Percentiles rank a stretch among this genome's conserved stretches.
Evolutionary conservation across 1,140 invertebrate species (phyloP).

Genomic region (Onthophagus taurus): DNA sequence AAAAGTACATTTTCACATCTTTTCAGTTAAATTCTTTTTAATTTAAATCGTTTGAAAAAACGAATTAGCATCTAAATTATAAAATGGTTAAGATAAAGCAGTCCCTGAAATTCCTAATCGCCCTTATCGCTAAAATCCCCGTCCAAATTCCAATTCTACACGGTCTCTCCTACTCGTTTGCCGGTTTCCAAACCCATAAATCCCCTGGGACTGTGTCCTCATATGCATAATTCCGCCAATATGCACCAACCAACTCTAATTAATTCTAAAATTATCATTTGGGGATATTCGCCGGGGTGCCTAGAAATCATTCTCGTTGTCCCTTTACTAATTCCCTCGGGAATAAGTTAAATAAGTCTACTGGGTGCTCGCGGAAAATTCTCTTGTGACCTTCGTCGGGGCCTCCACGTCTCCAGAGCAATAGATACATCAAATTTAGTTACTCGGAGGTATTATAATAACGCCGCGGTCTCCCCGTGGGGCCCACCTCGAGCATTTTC

Average conservation of each 20-base stretch:
- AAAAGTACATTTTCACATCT: too few species aligned
- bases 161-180: too few species aligned
- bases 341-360: slow-evolving; percentile 34
- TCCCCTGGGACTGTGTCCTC: slow-evolving; percentile 17
- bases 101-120: too few species aligned
- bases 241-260: slow-evolving; percentile 23
- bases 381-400: slow-evolving; percentile 13
- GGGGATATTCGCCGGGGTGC: slow-evolving; percentile 12
- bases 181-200: too few species aligned
- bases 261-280: slow-evolving; percentile 19
- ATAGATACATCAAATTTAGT: slow-evolving; percentile 15
- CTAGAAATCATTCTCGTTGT: slow-evolving; percentile 3
- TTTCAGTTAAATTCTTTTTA: too few species aligned
- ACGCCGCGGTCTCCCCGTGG: too few species aligned
- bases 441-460: slow-evolving; percentile 16
- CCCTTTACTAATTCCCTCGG: slow-evolving; percentile 31
- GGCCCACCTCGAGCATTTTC: too few species aligned
- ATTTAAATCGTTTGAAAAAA: too few species aligned
- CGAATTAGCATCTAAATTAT: too few species aligned
- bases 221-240: slow-evolving; percentile 29
- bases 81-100: too few species aligned
- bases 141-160: too few species aligned
- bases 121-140: too few species aligned
- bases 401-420: slow-evolving; percentile 14
- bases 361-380: slow-evolving; percentile 25